Evolutionary conservation across 2,888 invertebrate species (phyloP).

Genomic region (Rhamphomyia laevipes): DNA sequence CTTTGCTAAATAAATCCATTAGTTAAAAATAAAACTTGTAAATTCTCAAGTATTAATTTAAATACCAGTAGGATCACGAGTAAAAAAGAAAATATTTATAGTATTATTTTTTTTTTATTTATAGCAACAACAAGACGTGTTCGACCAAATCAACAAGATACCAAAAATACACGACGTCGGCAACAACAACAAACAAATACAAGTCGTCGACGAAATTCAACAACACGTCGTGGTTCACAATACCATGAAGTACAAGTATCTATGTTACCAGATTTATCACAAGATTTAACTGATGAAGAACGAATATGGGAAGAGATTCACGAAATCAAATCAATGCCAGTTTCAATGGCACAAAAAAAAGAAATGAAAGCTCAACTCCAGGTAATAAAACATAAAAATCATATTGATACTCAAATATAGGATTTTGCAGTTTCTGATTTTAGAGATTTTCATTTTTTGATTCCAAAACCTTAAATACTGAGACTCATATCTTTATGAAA

Average conservation of each 20-base stretch:
- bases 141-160: slow-evolving; percentile 47
- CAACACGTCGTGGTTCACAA: slow-evolving; percentile 40
- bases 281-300: slow-evolving; percentile 60
- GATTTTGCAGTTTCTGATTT: too few species aligned
- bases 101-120: slow-evolving; percentile 17
- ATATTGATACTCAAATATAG: too few species aligned
- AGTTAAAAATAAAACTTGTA: too few species aligned
- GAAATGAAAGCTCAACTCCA: slow-evolving; percentile 67
- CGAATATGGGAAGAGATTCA: slow-evolving; percentile 77
- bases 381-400: slow-evolving; percentile 41
- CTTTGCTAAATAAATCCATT: too few species aligned
- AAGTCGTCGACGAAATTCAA: slow-evolving; percentile 42
- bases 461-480: neutral
- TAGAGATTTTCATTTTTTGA: neutral
- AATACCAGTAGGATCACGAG: too few species aligned
- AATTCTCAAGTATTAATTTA: too few species aligned
- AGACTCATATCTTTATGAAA: too few species aligned
- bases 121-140: slow-evolving; percentile 52
- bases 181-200: slow-evolving; percentile 44
- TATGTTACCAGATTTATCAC: slow-evolving; percentile 69
- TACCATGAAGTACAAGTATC: slow-evolving; percentile 58
- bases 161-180: slow-evolving; percentile 52
- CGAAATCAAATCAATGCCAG: slow-evolving; percentile 74
- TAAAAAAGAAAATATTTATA: too few species aligned
- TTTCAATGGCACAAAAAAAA: slow-evolving; percentile 70